Conservation (phyloP, 2,797 vertebrate species). For the Alcedo atthis region DNA sequence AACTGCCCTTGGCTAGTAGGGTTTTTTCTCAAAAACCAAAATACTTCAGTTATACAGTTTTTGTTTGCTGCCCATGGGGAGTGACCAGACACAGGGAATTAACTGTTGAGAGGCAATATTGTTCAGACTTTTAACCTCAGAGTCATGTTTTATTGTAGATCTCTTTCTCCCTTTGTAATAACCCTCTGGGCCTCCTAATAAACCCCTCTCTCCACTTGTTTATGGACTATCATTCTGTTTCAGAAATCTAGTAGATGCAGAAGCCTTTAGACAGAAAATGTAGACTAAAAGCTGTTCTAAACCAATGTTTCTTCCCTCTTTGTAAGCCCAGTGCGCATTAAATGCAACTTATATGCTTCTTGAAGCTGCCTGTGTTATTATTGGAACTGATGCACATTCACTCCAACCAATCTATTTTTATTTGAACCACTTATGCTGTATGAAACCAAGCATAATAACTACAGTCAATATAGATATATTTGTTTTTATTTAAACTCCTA, state of each 20-base stretch:
- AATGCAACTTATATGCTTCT: constrained; percentile 53
- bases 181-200: not conserved
- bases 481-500: constrained; percentile 80
- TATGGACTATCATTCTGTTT: constrained; percentile 44
- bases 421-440: constrained; percentile 75
- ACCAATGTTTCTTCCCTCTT: constrained; percentile 28
- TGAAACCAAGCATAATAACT: constrained; percentile 76
- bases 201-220: not conserved
- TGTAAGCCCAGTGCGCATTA: constrained; percentile 65
- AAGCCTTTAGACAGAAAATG: constrained; percentile 64
- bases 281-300: constrained; percentile 62
- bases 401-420: constrained; percentile 79
- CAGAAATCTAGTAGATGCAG: constrained; percentile 63
- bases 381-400: constrained; percentile 73
- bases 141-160: not conserved
- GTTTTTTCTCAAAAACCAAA: not conserved
- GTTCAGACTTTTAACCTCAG: not conserved
- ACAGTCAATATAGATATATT: constrained; percentile 74
- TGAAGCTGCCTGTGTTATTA: constrained; percentile 66
- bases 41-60: not conserved
- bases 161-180: not conserved
- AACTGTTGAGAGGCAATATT: not conserved
- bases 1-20: not conserved
- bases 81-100: not conserved
- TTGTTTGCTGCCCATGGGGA: not conserved